Evolutionary conservation across 2,888 invertebrate genomes (phyloP), one percentile per base, ranked within the genome.

Genomic region (Diplolepis rosae): DNA sequence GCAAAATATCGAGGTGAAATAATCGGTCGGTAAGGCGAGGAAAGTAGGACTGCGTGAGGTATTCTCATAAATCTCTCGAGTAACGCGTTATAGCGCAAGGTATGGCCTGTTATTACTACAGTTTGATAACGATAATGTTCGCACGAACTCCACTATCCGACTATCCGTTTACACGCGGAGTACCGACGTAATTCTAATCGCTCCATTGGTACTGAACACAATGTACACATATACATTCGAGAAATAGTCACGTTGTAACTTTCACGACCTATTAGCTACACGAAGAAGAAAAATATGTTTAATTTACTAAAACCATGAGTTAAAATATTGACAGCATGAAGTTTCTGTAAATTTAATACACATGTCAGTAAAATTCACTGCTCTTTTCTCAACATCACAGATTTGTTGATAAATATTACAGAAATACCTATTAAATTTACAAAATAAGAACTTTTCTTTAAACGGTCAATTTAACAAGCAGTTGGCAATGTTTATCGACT

Each of bases 51-150:
- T 82, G 83, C 82, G 83, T 81, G 82, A 78, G 82, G 77, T 77
- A 77, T 75, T 76, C 73, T 77, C 73, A 82, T 83, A 84, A 81
- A 83, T 82, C 79, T 75, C 70, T 66, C 65, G 66, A 65, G 68
- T 74, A 75, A 74, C 72, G 73, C 75, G 79, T 77, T 73, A 78
- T 76, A 80, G 75, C 71, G 69, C 66, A 73, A 72, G 68, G 76
- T 76, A 74, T 69, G 72, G 78, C 73, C 78, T 80, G 79, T 84
- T 84, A 84, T 84, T 84, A 83, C 78, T 77, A 75, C 74, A 71
- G 73, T 70, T 76, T 79, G 82, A 83, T 82, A 82, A 82, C 81
- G 83, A 84, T 83, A 82, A 83, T 82, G 81, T 84, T 83, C 82
- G 80, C 83, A 77, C 82, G 80, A 81, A 77, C 76, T 76, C 73